A percentile compares a stretch with the other conserved stretches of the same genome.
Evolutionary conservation across 2,888 invertebrate genomes (phyloP).

Genomic region (Parthenolecanium corni): DNA sequence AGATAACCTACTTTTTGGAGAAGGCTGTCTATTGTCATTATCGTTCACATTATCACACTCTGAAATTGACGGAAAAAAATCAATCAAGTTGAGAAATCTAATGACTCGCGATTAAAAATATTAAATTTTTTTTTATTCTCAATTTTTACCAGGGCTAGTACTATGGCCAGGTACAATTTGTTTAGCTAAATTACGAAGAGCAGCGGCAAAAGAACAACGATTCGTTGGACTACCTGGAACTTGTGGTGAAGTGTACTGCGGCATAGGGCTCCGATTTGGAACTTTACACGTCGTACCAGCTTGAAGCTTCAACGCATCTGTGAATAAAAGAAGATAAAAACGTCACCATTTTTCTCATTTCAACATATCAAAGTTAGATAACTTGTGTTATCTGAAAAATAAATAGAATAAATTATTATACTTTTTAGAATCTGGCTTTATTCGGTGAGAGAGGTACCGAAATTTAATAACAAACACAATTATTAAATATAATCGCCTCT

Average conservation of each 20-base stretch:
- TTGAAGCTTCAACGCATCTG: slow-evolving; percentile 17
- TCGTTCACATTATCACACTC: slow-evolving; percentile 32
- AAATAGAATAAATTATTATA: too few species aligned
- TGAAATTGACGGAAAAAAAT: not conserved
- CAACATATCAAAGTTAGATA: too few species aligned
- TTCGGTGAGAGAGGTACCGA: too few species aligned
- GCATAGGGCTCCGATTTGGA: not conserved
- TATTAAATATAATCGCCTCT: too few species aligned
- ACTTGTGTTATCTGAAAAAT: too few species aligned
- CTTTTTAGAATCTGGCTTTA: too few species aligned
- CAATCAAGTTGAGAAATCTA: too few species aligned
- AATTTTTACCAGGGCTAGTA: slow-evolving; percentile 13
- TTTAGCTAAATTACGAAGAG: slow-evolving; percentile 78
- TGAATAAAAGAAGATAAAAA: too few species aligned
- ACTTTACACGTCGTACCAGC: not conserved
- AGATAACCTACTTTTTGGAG: slow-evolving; percentile 34
- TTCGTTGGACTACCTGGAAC: slow-evolving; percentile 30
- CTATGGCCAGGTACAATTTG: slow-evolving; percentile 64
- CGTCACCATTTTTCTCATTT: too few species aligned
- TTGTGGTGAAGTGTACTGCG: slow-evolving; percentile 23
- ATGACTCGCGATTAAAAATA: too few species aligned
- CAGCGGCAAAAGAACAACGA: slow-evolving; percentile 77
- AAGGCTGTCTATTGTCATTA: slow-evolving; percentile 33
- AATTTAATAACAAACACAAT: too few species aligned
- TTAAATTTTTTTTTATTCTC: too few species aligned